Conservation (phyloP, 2,888 invertebrate species). For the Cheilosia scutellata region DNA sequence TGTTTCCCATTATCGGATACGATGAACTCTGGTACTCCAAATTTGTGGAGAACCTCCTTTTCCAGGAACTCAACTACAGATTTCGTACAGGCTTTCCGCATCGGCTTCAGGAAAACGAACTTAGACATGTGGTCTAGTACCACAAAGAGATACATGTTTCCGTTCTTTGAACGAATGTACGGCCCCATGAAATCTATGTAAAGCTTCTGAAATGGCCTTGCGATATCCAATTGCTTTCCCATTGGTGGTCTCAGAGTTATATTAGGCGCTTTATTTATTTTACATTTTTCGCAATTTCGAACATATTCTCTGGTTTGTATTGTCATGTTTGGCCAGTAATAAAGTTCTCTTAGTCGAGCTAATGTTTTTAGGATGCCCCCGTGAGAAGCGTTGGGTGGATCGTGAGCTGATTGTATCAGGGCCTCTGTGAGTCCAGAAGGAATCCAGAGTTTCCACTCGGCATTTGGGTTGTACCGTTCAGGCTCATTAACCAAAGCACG, state of each 20-base stretch:
- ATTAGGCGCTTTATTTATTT: conserved; percentile 40
- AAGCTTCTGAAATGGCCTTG: conserved; percentile 39
- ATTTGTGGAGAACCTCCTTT: conserved; percentile 73
- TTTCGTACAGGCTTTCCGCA: conserved; percentile 12
- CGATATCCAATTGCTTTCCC: conserved; percentile 3
- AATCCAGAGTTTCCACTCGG: conserved; percentile 33
- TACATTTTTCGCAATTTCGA: conserved; percentile 27
- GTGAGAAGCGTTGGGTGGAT: conserved; percentile 30
- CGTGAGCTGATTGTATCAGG: conserved; percentile 21
- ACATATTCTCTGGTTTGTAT: conserved; percentile 34
- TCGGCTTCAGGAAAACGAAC: conserved; percentile 28
- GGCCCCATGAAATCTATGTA: conserved; percentile 56
- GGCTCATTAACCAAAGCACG: neutral
- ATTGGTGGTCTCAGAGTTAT: conserved; percentile 23
- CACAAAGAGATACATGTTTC: conserved; percentile 33
- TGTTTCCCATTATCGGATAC: conserved; percentile 77
- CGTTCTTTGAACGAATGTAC: conserved; percentile 37
- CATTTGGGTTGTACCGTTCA: neutral
- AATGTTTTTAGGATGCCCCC: conserved; percentile 44
- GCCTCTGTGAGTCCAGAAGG: neutral
- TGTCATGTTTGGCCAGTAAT: conserved; percentile 66
- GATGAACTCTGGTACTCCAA: conserved; percentile 75
- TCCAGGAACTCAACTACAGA: conserved; percentile 22
- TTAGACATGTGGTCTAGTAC: conserved; percentile 53
- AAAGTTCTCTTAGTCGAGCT: conserved; percentile 12